Conservation (phyloP, 2,888 invertebrate genomes). For the Himalopsyche anomala region DNA sequence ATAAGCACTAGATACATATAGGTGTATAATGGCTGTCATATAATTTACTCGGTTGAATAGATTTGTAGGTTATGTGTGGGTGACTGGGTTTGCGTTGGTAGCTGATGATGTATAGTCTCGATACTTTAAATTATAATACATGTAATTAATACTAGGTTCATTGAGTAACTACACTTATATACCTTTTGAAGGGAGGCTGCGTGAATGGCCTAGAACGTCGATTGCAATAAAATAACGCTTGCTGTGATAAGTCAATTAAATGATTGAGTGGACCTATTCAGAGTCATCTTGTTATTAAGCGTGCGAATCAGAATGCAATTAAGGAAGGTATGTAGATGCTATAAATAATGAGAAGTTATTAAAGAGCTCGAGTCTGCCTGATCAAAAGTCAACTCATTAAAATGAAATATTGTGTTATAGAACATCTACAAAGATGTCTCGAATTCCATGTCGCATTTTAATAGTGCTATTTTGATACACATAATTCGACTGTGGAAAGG, state of each 20-base stretch:
- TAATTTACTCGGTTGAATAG: conserved; percentile 23
- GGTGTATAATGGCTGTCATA: conserved; percentile 25
- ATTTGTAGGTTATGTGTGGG: conserved; percentile 47
- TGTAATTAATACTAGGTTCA: conserved; percentile 15
- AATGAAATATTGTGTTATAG: too few relatives aligned
- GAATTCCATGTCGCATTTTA: too few relatives aligned
- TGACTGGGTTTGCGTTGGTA: conserved; percentile 23
- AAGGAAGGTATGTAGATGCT: too few relatives aligned
- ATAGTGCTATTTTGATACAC: too few relatives aligned
- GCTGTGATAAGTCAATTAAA: conserved; percentile 2
- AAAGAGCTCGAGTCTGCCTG: too few relatives aligned
- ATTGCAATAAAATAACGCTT: neutral
- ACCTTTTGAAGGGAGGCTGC: neutral
- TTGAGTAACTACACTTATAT: conserved; percentile 13
- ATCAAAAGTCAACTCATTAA: too few relatives aligned
- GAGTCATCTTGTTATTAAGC: neutral
- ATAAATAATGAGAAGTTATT: too few relatives aligned
- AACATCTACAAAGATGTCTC: too few relatives aligned
- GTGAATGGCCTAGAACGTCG: neutral
- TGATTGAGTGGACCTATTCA: neutral
- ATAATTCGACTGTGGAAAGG: too few relatives aligned
- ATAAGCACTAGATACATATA: too few relatives aligned
- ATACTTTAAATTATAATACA: neutral
- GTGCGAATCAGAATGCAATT: neutral
- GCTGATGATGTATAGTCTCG: conserved; percentile 7